Base-by-base conservation (phyloP, 2,797 vertebrate species). In the Leucoraja ocellata region DNA sequence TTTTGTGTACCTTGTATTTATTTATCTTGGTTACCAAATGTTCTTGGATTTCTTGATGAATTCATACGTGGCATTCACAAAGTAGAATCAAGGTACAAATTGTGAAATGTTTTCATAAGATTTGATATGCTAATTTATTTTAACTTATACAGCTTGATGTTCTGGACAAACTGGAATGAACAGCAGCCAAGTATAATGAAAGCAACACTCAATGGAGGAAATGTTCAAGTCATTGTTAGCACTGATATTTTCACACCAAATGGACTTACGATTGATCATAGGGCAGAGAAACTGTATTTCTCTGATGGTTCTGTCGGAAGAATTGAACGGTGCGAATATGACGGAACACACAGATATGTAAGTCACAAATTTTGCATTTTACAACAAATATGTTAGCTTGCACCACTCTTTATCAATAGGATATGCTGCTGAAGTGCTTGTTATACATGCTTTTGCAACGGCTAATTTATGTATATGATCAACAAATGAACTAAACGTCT, bases 111-210 rank as follows among this genome's bases (percentile, higher is more conserved):
- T 25, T 84, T 84, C 1, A 1, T 18, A 18, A 68, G 71, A 54
- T 76, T 76, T 76, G 90, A 92, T 23, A 28, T 76, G 71, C 14
- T 91, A 4, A 71, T 92, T 91, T 71, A 8, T 95, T n/a, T 93
- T 94, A 95, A 95, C 94, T 94, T 95, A 93, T 95, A 6, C 94
- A 99, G 99, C 95, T 96, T 99, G 95, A 99, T 99, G 98, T 99
- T 99, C 96, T 99, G 99, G 99, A 99, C 98, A 94, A 99, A 99
- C 95, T 99, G 99, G 99, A 99, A 99, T 36, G 99, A 99, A 95
- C 99, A 99, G 93, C 97, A 97, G 74, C 98, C 99, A 0, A 99
- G 98, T 95, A 98, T 99, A 95, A 99, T 99, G 98, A 97, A 98
- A 95, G 97, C 98, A 81, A 98, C 98, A 0, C 95, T 99, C 73